Evolutionary conservation across 2,888 invertebrate genomes (phyloP).

Genomic region (Stenichneumon culpator): DNA sequence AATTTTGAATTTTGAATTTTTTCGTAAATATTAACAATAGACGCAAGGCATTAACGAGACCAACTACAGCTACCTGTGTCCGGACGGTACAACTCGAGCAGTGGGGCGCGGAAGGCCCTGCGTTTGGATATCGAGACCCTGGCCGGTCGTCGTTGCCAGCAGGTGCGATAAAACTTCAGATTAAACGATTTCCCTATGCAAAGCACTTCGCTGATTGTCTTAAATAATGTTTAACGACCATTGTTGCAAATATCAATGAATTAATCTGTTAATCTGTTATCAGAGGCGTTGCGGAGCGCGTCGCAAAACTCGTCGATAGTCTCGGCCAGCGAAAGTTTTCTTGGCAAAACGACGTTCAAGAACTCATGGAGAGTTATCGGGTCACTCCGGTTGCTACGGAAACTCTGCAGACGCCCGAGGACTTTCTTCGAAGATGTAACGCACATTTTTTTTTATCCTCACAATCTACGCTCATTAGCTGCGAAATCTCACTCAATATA

Average conservation of each 20-base stretch:
- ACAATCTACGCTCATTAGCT: no score
- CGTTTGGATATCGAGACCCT: slow-evolving; percentile 92
- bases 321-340: slow-evolving; percentile 83
- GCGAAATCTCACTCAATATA: no score
- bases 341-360: slow-evolving; percentile 88
- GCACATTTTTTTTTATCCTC: neutral
- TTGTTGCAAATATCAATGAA: no score
- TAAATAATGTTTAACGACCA: no score
- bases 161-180: slow-evolving; percentile 85
- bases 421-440: slow-evolving; percentile 87
- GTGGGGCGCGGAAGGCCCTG: slow-evolving; percentile 88
- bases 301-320: slow-evolving; percentile 86
- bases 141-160: slow-evolving; percentile 91
- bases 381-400: slow-evolving; percentile 83
- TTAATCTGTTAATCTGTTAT: slow-evolving; percentile 53
- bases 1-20: neutral
- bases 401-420: slow-evolving; percentile 88
- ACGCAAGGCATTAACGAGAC: slow-evolving; percentile 70
- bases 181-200: neutral
- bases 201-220: neutral
- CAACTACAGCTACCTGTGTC: slow-evolving; percentile 91
- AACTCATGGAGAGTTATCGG: slow-evolving; percentile 88
- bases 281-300: slow-evolving; percentile 85
- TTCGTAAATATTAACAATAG: slow-evolving; percentile 30
- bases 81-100: slow-evolving; percentile 90